These are phyloP conservation scores for Clistopyga incitator DNA, from an alignment of 2,888 invertebrate species.

Conservation along the genomic window DNA sequence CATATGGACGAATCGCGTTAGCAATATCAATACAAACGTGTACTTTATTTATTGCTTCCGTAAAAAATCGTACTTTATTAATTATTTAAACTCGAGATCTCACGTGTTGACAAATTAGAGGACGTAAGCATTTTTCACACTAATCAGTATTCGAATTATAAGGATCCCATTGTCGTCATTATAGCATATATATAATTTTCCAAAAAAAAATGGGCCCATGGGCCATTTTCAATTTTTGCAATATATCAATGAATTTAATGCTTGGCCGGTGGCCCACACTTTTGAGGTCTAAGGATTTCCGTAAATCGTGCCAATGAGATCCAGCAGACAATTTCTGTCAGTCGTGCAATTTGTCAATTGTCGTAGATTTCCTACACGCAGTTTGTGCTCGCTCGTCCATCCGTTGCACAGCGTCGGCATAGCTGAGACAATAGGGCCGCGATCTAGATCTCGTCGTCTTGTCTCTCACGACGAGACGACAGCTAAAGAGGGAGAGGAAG, in stretches of 20 bases:
- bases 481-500: neutral
- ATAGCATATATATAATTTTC: too few relatives aligned
- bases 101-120: neutral
- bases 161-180: too few relatives aligned
- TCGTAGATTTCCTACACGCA: constrained; percentile 74
- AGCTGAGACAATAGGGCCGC: constrained; percentile 50
- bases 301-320: constrained; percentile 59
- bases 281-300: constrained; percentile 54
- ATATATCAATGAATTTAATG: neutral
- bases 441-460: constrained; percentile 62
- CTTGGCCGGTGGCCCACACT: neutral
- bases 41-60: neutral
- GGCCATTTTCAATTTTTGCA: neutral
- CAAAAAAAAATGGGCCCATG: too few relatives aligned
- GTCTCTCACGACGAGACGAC: constrained; percentile 23
- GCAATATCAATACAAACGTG: constrained; percentile 5
- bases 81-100: neutral
- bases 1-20: neutral
- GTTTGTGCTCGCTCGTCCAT: constrained; percentile 32
- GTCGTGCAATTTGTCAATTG: constrained; percentile 75
- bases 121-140: too few relatives aligned
- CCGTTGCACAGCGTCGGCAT: neutral
- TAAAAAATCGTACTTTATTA: neutral
- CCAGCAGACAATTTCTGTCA: constrained; percentile 53
- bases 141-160: too few relatives aligned